Base-by-base conservation (phyloP, 2,113 vertebrate species). In the Eurystomus gularis region DNA sequence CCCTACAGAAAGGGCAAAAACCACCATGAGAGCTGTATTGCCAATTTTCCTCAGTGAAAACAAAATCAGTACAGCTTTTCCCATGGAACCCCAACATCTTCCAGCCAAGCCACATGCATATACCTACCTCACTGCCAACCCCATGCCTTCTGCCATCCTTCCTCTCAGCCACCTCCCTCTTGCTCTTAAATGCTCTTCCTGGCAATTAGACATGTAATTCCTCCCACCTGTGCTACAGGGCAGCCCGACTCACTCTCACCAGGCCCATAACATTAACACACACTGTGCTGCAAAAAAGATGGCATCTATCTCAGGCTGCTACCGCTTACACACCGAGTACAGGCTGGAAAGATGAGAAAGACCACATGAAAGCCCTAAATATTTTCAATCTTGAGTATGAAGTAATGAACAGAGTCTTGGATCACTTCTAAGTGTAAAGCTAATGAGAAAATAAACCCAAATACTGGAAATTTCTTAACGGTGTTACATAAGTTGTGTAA, bases 111-210 rank as follows among this genome's bases (percentile, higher is more conserved):
- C 79, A 23, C 15, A 1, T 0, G 0, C 17, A 39, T 24, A 0
- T 35, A 68, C 29, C n/a, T 15, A 1, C 37, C 24, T 31, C 8
- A 0, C 5, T 3, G 0, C 19, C 6, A 2, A 0, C 21, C 10
- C 11, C 33, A 16, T 3, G 1, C 7, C 28, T 2, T 0, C 20
- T 39, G 3, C 7, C 6, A 2, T 5, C 17, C 6, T 1, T 61
- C 21, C 14, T 60, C 19, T 10, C 28, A 69, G 6, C 5, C 40
- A 17, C 0, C 2, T 6, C 4, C 2, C 23, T 33, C 44, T 72
- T 42, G 3, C 5, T 80, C 60, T 86, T 58, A 83, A 83, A 57
- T 70, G n/a, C 17, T 44, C 31, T 83, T 91, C 52, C 24, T 31
- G 35, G 39, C 57, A 39, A 37, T 85, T 24, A 85, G 51, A 16